Evolutionary conservation across 2,888 invertebrate genomes (phyloP), one percentile per base, ranked within the genome.

Genomic region (Trilocha varians): DNA sequence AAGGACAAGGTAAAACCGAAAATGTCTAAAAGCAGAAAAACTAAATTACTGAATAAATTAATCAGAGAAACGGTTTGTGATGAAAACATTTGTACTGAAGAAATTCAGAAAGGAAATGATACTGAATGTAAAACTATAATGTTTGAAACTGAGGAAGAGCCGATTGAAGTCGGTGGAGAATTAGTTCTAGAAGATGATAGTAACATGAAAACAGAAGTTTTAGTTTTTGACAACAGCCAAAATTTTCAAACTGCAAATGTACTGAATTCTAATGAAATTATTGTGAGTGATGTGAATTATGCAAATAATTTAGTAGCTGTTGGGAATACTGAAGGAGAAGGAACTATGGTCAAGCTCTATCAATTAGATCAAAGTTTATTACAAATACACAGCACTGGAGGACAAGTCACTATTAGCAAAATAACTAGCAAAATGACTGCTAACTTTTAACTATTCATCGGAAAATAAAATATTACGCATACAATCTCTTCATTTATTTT

Each of bases 351-450:
- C 3, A 66, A 66, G 47, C 43, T 79, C 18, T 79, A 73, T 47
- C 75, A 78, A 35, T 51, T 82, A 32, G 76, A 82, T 49, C 78
- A 79, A 53, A 74, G 70, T 45, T 54, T 78, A 47, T 48, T 82
- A 2, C 75, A 77, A 57, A 76, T 80, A 50, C 70, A 73, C 44
- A 70, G 65, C 37, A 53, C 67, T 2, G 59, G 61, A 2, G 63
- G 69, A 8, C 71, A 75, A 42, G 55, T 80, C 13, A 78, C 77
- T 16, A 75, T 80, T 37, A 75, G 72, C 39, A 74, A 78, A 54
- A 67, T 78, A n/a, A 73, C 68, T 25, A 78, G 73, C 46, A 76
- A 75, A 59, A 73, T 76, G 69, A 77, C 73, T 3, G 61, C 75
- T 2, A 77, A 78, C 45, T 76, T 73, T 57, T 74, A 66, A 54